Evolutionary conservation across 2,888 invertebrate species (phyloP).

Genomic region (Arctia plantaginis): DNA sequence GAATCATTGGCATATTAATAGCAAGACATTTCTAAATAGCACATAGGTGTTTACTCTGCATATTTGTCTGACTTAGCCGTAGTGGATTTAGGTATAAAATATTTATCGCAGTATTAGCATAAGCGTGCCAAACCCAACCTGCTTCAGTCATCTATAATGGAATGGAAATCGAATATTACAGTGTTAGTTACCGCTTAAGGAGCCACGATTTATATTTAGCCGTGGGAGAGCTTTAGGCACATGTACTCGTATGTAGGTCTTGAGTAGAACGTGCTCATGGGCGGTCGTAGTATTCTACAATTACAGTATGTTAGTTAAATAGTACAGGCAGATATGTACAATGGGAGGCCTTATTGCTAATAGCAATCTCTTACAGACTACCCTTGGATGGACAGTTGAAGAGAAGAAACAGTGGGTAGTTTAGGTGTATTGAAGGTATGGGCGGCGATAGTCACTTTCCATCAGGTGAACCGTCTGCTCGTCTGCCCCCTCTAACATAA

Average conservation of each 20-base stretch:
- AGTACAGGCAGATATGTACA: no score
- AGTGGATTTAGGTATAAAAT: slow-evolving; percentile 7
- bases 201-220: background rate
- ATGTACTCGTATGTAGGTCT: background rate
- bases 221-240: background rate
- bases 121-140: background rate
- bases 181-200: background rate
- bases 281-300: no score
- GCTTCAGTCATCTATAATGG: background rate
- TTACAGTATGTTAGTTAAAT: no score
- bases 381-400: no score
- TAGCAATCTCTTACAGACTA: no score
- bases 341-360: no score
- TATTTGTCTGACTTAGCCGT: slow-evolving; percentile 1
- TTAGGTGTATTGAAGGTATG: no score
- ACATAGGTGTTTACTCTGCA: background rate
- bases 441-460: no score
- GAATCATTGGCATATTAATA: slow-evolving; percentile 11
- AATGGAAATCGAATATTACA: background rate
- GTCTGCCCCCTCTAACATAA: no score
- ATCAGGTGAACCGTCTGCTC: no score
- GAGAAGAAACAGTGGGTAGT: no score
- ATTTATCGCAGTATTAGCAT: background rate
- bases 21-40: slow-evolving; percentile 8
- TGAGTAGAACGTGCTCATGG: no score